Percentiles rank a stretch among this genome's conserved stretches.
phyloP scores from a whole-genome alignment of 2,113 vertebrate species.

The Catagonus wagneri region DNA sequence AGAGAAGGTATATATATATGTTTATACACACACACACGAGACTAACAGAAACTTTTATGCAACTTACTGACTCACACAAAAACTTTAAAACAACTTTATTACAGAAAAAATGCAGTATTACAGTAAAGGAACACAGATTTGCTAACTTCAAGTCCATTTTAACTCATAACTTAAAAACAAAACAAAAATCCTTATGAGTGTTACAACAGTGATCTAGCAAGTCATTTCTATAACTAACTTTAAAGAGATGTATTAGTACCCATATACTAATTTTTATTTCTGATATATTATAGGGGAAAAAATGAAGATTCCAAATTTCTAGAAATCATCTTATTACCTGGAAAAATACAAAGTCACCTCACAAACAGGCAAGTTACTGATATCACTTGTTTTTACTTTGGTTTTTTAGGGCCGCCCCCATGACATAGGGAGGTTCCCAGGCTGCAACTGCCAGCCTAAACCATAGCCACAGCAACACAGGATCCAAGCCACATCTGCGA shows the following conservation, averaged over 20 bases:
- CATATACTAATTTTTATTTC: conserved; percentile 16
- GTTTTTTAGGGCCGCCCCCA: no score
- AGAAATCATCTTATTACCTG: conserved; percentile 44
- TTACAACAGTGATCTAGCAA: background rate
- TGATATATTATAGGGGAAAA: background rate
- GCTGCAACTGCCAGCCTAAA: no score
- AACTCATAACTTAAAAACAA: conserved; percentile 44
- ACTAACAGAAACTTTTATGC: conserved; percentile 9
- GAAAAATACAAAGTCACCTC: conserved; percentile 35
- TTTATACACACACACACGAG: background rate
- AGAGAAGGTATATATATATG: background rate
- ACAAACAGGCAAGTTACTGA: background rate
- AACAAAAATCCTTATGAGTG: conserved; percentile 31
- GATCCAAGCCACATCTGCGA: no score
- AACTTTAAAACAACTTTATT: conserved; percentile 52
- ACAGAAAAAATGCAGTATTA: conserved; percentile 20
- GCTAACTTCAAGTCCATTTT: conserved; percentile 34
- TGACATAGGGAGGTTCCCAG: no score
- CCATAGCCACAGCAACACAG: no score
- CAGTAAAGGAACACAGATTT: conserved; percentile 12
- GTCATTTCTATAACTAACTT: conserved; percentile 30
- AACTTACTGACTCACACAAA: background rate
- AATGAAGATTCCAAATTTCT: conserved; percentile 39
- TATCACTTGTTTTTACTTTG: background rate
- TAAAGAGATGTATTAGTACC: conserved; percentile 7